Evolutionary conservation across 2,113 vertebrate species (phyloP), one percentile per base, ranked within the genome.

Genomic region (Psilopsiagon aurifrons): DNA sequence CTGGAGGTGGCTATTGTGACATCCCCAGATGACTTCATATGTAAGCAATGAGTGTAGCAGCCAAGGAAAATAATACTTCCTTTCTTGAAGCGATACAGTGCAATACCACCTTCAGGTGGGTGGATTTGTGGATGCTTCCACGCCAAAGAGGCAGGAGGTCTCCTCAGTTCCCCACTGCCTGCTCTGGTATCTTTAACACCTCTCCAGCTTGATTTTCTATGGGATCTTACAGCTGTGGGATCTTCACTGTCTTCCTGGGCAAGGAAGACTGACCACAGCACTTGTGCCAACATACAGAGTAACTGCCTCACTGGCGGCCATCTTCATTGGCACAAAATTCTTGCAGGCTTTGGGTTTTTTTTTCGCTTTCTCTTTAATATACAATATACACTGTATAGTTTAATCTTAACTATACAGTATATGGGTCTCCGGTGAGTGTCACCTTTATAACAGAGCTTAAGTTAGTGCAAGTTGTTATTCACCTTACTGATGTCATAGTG

Each of bases 401-500:
- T n/a, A n/a, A n/a, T n/a, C n/a, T n/a, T n/a, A n/a, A 17, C 35
- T 70, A 10, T 35, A 39, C 24, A 24, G 12, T 15, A 10, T 51
- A 44, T 16, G 33, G 25, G 41, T 33, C 41, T 49, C 20, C 71
- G 6, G 28, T 24, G n/a, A 70, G 10, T 67, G 31, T 71, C 70
- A 68, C 15, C 25, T 75, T 46, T 39, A 55, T 31, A 71, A 66
- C 5, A 15, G 49, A 67, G 46, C 0, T 0, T 46, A 51, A 90
- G 51, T 17, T 66, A 28, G n/a, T 24, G 11, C 7, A 31, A 51
- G 33, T 60, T 62, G 24, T 86, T 55, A 24, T 12, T 83, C 10
- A 19, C 35, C 39, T 64, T 91, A 28, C 41, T 82, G 57, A 39
- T 0, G 0, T 86, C 0, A 0, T 57, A 70, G 49, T 27, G 39